Conservation (phyloP, 2,797 vertebrate species). For the Limnodromus scolopaceus region DNA sequence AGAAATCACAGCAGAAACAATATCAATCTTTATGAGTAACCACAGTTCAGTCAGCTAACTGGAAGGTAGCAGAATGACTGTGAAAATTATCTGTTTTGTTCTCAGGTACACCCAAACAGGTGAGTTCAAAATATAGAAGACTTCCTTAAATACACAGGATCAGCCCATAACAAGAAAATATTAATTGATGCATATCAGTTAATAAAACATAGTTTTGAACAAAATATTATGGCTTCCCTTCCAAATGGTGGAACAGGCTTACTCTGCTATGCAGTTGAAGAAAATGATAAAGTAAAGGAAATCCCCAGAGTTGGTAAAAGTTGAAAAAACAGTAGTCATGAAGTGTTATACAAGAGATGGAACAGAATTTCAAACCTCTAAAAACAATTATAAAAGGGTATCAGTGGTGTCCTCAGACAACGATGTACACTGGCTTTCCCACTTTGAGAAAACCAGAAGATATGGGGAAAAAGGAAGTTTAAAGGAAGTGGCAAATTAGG, state of each 20-base stretch:
- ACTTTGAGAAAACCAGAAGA: not conserved
- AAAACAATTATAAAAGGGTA: not conserved
- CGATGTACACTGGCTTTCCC: not conserved
- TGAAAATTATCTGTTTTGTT: conserved; percentile 24
- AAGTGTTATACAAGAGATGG: not conserved
- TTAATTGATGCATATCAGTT: not conserved
- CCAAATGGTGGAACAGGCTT: not conserved
- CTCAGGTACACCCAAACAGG: not conserved
- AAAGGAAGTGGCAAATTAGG: not conserved
- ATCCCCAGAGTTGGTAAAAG: not conserved
- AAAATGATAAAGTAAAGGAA: not conserved
- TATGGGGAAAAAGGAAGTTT: not conserved
- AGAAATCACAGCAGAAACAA: not conserved
- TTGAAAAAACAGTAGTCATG: not conserved
- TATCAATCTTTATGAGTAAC: not conserved
- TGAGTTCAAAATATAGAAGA: not conserved
- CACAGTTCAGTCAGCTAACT: not conserved
- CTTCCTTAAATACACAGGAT: not conserved
- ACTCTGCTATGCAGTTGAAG: not conserved
- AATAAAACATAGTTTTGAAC: not conserved
- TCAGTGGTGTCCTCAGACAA: not conserved
- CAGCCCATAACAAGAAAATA: not conserved
- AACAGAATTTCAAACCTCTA: not conserved
- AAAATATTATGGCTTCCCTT: not conserved
- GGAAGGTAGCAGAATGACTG: not conserved